Evolutionary conservation across 2,888 invertebrate genomes (phyloP), one percentile per base, ranked within the genome.

Genomic region (Agriotes lineatus): DNA sequence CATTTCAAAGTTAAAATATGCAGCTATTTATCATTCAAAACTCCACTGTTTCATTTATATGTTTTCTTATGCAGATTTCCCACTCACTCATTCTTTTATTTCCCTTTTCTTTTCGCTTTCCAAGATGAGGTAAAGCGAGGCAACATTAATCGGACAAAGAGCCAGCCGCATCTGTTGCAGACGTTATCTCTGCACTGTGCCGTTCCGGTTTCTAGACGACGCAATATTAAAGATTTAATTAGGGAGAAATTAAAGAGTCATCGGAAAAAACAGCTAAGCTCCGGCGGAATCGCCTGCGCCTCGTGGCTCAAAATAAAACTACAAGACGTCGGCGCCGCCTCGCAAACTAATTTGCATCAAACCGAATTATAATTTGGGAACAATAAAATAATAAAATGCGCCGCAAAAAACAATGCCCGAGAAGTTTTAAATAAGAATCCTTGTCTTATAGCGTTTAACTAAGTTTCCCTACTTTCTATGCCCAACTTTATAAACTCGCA

Each of bases 21-120:
- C 57, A 50, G 64, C 48, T 65, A 60, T 69, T 69, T 69, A 64
- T 69, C 69, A 69, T 65, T 65, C 61, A 65, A 60, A 69, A 65
- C 45, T 56, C 54, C 37, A 60, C 58, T 64, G 64, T 60, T 64
- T 64, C 63, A 59, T 63, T 68, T 68, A 58, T 68, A 42, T 20
- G 57, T 61, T 67, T 67, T 61, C 56, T 67, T 61, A 48, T 67
- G 48, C 48, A 67, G 62, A 62, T 52, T 59, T 60, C 33, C 35
- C 22, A 44, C 44, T 61, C n/a, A 52, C 44, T 67, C 42, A 12
- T 54, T 56, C 14, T 42, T 50, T 52, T 52, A 52, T 66, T 66
- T 20, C 45, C 22, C 20, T 44, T 63, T 56, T 56, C 22, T 56
- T 56, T 44, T 56, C 25, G 30, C 20, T 16, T 35, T 33, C 16